Conservation (phyloP, 2,113 vertebrate species). For the Hippopotamus amphibius region DNA sequence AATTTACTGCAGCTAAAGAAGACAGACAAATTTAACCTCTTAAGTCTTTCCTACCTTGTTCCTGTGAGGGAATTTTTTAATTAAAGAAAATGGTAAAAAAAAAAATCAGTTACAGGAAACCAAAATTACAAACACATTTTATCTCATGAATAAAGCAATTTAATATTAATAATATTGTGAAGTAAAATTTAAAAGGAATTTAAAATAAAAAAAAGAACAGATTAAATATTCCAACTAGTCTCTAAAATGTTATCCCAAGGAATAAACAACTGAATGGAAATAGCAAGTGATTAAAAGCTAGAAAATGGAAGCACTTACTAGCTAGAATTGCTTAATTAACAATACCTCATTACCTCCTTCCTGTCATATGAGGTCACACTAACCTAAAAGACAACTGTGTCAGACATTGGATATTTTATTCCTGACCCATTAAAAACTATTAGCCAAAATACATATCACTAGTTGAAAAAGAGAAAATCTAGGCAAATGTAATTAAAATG, state of each 20-base stretch:
- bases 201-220: conserved; percentile 42
- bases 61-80: neutral
- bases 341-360: neutral
- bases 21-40: neutral
- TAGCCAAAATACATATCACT: neutral
- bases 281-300: neutral
- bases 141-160: neutral
- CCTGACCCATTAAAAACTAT: neutral
- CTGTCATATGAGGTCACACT: neutral
- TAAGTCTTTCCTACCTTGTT: neutral
- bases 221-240: conserved; percentile 27
- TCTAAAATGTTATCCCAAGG: neutral
- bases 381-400: neutral
- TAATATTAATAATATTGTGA: neutral
- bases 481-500: conserved; percentile 79
- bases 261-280: neutral
- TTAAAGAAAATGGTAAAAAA: neutral
- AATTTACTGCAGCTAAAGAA: neutral
- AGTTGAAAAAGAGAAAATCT: conserved; percentile 56
- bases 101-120: neutral
- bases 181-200: neutral
- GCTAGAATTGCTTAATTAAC: neutral
- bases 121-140: neutral
- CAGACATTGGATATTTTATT: neutral
- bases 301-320: neutral